Percentiles rank a stretch among this genome's conserved stretches.
phyloP scores from a whole-genome alignment of 2,888 invertebrate species.

The Acrobeloides nanus region DNA sequence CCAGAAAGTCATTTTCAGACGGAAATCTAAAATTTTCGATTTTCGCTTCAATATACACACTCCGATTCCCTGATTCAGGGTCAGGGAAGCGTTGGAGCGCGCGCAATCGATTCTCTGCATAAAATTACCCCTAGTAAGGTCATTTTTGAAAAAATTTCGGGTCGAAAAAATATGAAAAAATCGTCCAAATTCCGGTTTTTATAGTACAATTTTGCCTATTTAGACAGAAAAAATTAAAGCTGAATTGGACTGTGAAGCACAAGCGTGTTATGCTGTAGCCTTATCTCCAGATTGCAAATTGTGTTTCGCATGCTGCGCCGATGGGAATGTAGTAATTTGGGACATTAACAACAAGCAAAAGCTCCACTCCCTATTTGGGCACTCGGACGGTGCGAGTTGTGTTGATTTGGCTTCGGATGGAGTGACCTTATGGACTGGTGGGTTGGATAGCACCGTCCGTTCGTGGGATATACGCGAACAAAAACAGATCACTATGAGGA shows the following conservation, averaged over 20 bases:
- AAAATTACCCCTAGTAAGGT: no score
- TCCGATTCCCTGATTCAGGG: no score
- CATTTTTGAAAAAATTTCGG: no score
- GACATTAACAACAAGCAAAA: slow-evolving; percentile 76
- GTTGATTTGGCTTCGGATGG: slow-evolving; percentile 79
- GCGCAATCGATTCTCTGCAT: no score
- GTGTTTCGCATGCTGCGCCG: slow-evolving; percentile 93
- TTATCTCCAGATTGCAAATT: slow-evolving; percentile 91
- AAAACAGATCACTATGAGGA: slow-evolving; percentile 16
- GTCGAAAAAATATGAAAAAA: no score
- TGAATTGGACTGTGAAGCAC: slow-evolving; percentile 80
- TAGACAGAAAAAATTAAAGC: slow-evolving; percentile 66
- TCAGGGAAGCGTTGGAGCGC: no score
- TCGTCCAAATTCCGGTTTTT: slow-evolving; percentile 16
- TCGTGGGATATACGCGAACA: slow-evolving; percentile 70
- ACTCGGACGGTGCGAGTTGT: slow-evolving; percentile 89
- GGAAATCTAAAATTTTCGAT: no score
- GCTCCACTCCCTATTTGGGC: slow-evolving; percentile 64
- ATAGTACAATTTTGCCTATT: slow-evolving; percentile 12
- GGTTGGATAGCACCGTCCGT: slow-evolving; percentile 84
- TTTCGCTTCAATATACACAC: no score
- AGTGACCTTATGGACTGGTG: slow-evolving; percentile 85
- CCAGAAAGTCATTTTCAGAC: no score
- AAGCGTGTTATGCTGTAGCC: slow-evolving; percentile 92
- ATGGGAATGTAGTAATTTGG: slow-evolving; percentile 93